phyloP scores from a whole-genome alignment of 2,888 invertebrate species.

The Brachypalpus laphriformis region DNA sequence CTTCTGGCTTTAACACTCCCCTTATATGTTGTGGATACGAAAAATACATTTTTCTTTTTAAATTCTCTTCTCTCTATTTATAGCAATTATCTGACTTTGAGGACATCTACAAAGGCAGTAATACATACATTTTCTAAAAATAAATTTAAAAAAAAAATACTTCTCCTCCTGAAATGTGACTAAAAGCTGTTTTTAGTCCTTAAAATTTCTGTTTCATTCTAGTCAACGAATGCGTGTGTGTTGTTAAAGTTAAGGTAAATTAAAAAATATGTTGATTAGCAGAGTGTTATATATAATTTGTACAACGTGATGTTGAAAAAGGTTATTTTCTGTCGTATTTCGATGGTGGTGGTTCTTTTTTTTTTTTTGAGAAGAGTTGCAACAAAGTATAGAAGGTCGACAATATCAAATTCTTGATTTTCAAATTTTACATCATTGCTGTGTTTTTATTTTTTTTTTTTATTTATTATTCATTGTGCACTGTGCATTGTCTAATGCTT shows the following conservation, averaged over 20 bases:
- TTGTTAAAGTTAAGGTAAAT: conserved; percentile 65
- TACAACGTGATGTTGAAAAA: neutral
- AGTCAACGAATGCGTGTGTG: conserved; percentile 56
- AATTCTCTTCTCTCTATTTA: conserved; percentile 79
- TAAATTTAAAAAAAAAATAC: conserved; percentile 79
- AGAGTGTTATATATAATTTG: neutral
- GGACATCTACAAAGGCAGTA: conserved; percentile 88
- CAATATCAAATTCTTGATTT: conserved; percentile 66
- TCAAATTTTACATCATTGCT: conserved; percentile 19
- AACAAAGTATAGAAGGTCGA: neutral
- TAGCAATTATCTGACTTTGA: conserved; percentile 89
- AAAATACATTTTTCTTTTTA: conserved; percentile 7
- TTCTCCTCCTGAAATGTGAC: conserved; percentile 41
- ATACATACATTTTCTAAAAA: conserved; percentile 93
- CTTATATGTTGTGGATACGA: neutral
- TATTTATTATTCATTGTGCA: conserved; percentile 3
- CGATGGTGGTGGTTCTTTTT: conserved; percentile 58
- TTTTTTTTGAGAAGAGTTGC: neutral
- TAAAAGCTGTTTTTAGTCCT: conserved; percentile 39
- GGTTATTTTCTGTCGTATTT: conserved; percentile 71
- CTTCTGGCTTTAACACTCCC: conserved; percentile 1
- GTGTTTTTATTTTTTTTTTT: conserved; percentile 11
- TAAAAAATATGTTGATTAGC: neutral
- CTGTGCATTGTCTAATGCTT: conserved; percentile 28
- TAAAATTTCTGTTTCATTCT: conserved; percentile 33